Base-by-base conservation (phyloP, 92 coral and sea anemone genomes). In the Porites rus region DNA sequence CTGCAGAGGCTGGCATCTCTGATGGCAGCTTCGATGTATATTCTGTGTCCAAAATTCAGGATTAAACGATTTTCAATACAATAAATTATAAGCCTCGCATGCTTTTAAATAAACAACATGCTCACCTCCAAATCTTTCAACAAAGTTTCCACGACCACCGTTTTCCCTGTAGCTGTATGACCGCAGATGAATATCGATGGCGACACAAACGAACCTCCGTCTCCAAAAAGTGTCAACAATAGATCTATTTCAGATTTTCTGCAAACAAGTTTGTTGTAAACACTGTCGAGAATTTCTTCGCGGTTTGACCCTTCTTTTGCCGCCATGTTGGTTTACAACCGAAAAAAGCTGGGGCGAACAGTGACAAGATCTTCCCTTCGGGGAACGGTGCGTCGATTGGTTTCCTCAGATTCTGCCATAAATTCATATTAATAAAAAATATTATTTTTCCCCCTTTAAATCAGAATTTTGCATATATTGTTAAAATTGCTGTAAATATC, bases 121-220 rank as follows among this genome's bases (percentile, higher is more conserved):
- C 90, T 18, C 66, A 95, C 99, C 95, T 95, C 59, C 19, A 95
- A 77, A 16, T 78, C 89, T 46, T 76, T 74, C 79, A 97, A 63
- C 88, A 97, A n/a, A n/a, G 89, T 90, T 78, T 97, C 91, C 4
- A 91, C 74, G 2, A 95, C 94, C 16, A 87, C 86, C 12, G 91
- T 93, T 80, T 97, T 97, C 62, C 97, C 99, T 2, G 97, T 97
- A 3, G 93, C 97, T 3, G 98, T 93, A 80, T 95, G 98, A 0
- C 99, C 99, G 74, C 87, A 93, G 17, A 97, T 53, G 71, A 95
- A 95, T 68, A 97, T 70, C 77, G 97, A 79, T 8, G 96, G 92
- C 58, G 94, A 92, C 1, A 93, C 70, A 38, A 74, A 75, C 61
- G 92, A 81, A 46, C 25, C 21, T 43, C 92, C 87, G 28, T 75